Percentiles rank a stretch among this genome's conserved stretches.
Evolutionary conservation across 2,888 invertebrate species (phyloP).

Genomic region (Oeneis ivallda): DNA sequence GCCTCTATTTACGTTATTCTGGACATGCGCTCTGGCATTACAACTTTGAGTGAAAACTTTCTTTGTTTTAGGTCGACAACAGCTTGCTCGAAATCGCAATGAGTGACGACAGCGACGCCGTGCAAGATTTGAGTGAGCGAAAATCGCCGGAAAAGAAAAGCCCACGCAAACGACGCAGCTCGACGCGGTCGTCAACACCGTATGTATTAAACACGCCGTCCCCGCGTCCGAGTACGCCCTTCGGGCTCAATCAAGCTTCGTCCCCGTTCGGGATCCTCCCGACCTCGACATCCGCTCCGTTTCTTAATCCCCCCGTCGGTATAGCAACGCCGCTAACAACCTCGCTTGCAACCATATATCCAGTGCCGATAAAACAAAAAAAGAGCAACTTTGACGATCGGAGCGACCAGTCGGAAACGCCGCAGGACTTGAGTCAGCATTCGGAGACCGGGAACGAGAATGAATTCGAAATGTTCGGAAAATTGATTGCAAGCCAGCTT

Average conservation of each 20-base stretch:
- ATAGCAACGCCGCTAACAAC: slow-evolving; percentile 75
- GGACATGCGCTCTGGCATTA: slow-evolving; percentile 48
- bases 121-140: slow-evolving; percentile 74
- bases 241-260: slow-evolving; percentile 62
- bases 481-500: slow-evolving; percentile 74
- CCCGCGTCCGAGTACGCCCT: slow-evolving; percentile 74
- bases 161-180: slow-evolving; percentile 72
- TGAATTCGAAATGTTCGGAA: slow-evolving; percentile 78
- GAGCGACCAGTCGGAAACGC: slow-evolving; percentile 64
- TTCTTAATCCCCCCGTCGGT: slow-evolving; percentile 75
- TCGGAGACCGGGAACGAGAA: slow-evolving; percentile 74
- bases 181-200: slow-evolving; percentile 73
- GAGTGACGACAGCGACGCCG: slow-evolving; percentile 76
- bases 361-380: slow-evolving; percentile 71
- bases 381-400: slow-evolving; percentile 60
- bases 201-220: slow-evolving; percentile 76
- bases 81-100: slow-evolving; percentile 71
- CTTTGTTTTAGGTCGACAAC: slow-evolving; percentile 71
- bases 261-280: slow-evolving; percentile 70
- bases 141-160: slow-evolving; percentile 76
- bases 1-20: slow-evolving; percentile 34
- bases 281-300: slow-evolving; percentile 64
- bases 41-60: slow-evolving; percentile 46
- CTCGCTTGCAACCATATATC: slow-evolving; percentile 73
- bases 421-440: slow-evolving; percentile 75